A percentile compares a stretch with the other conserved stretches of the same genome.
phyloP scores from a whole-genome alignment of 2,888 invertebrate genomes.

The Sthenelais limicola region DNA sequence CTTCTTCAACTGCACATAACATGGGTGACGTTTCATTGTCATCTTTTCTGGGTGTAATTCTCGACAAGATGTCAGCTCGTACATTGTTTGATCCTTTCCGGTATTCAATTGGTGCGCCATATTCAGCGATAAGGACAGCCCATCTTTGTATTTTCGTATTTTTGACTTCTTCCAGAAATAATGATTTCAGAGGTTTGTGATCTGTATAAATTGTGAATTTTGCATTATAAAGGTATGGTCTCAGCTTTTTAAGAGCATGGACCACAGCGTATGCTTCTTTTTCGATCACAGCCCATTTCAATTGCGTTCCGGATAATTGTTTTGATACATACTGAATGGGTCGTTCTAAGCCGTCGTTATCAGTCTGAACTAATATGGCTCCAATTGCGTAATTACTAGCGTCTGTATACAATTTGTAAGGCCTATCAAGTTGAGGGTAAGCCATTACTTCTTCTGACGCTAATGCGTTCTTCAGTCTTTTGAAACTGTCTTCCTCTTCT shows the following conservation, averaged over 20 bases:
- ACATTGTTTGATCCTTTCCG: slow-evolving; percentile 1
- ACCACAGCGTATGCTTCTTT: slow-evolving; percentile 34
- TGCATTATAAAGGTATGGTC: slow-evolving; percentile 29
- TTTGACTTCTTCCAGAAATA: slow-evolving; percentile 17
- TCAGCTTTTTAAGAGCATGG: slow-evolving; percentile 26
- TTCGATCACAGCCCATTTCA: slow-evolving; percentile 9
- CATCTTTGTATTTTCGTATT: slow-evolving; percentile 29
- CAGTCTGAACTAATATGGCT: slow-evolving; percentile 22
- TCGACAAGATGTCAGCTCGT: slow-evolving; percentile 26
- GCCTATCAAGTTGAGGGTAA: slow-evolving; percentile 3
- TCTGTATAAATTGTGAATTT: slow-evolving; percentile 25
- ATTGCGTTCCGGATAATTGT: not conserved
- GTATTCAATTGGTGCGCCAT: slow-evolving; percentile 20
- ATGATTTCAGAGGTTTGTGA: slow-evolving; percentile 36
- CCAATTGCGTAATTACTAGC: slow-evolving; percentile 12
- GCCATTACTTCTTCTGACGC: slow-evolving; percentile 18
- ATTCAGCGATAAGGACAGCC: slow-evolving; percentile 35
- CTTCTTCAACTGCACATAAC: not conserved
- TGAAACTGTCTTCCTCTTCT: slow-evolving; percentile 2
- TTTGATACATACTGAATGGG: slow-evolving; percentile 32
- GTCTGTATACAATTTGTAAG: slow-evolving; percentile 32
- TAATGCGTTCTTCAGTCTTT: slow-evolving; percentile 9
- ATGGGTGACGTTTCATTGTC: too few relatives aligned
- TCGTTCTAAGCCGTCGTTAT: slow-evolving; percentile 13
- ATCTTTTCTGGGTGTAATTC: not conserved